Percentiles rank a stretch among this genome's conserved stretches.
phyloP scores from a whole-genome alignment of 1,140 invertebrate genomes.

The Caerostris extrusa region DNA sequence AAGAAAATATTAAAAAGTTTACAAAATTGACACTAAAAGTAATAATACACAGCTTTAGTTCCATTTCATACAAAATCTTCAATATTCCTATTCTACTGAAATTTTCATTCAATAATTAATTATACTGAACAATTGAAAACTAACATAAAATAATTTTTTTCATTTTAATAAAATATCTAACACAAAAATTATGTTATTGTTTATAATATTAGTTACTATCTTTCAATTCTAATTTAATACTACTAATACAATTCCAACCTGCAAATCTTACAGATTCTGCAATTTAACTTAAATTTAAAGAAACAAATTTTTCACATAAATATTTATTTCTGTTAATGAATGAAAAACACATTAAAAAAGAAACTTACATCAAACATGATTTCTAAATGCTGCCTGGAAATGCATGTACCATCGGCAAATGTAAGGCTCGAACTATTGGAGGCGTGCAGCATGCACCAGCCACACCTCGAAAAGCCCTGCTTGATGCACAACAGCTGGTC shows the following conservation, averaged over 20 bases:
- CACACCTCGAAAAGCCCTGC: slow-evolving; percentile 96
- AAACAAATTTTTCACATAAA: background rate
- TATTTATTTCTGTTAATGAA: background rate
- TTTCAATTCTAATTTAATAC: too few species aligned
- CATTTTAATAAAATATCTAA: too few species aligned
- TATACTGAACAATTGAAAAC: too few species aligned
- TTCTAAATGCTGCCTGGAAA: slow-evolving; percentile 92
- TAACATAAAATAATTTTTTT: too few species aligned
- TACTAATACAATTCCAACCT: background rate
- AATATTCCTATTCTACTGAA: too few species aligned
- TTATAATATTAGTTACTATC: too few species aligned
- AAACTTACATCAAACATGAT: slow-evolving; percentile 94
- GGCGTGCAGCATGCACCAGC: slow-evolving; percentile 91
- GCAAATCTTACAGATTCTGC: background rate
- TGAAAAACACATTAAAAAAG: background rate
- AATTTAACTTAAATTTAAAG: background rate
- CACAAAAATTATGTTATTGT: too few species aligned
- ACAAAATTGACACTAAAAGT: too few species aligned
- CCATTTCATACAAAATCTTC: too few species aligned
- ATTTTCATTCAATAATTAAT: too few species aligned
- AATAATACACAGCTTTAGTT: too few species aligned
- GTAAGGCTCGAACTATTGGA: slow-evolving; percentile 89
- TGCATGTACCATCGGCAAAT: slow-evolving; percentile 94
- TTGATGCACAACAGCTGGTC: slow-evolving; percentile 96
- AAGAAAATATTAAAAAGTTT: too few species aligned